Base-by-base conservation (phyloP, 2,888 invertebrate genomes). In the Nomada goodeniana region DNA sequence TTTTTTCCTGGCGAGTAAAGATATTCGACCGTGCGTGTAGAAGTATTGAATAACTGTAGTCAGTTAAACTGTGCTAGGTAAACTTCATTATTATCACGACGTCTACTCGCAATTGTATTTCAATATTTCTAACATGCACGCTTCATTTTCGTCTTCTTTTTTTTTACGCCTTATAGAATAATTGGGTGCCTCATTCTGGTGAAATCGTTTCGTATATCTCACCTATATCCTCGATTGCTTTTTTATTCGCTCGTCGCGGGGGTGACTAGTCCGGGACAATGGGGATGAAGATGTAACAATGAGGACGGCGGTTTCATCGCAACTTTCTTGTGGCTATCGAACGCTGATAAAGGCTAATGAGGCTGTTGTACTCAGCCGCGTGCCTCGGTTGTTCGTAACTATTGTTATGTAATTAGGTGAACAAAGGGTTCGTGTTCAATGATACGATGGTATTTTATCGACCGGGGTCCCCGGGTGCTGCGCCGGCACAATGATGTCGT, bases 291-390 rank as follows among this genome's bases (percentile, higher is more conserved):
- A 10, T 7, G 57, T 52, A 26, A 20, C 42, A 74, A 84, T 44
- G 50, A 65, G 47, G 63, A 68, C 47, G 69, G 52, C 63, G 61
- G 29, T 29, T 72, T 75, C 76, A 50, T 65, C 61, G 64, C 29
- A 29, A 61, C 61, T 76, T 82, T 74, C 82, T 82, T 75, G 55
- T 67, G 61, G 64, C 36, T 73, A 82, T 74, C 71, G 72, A 63
- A 73, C 65, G 74, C 70, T 63, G 69, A 76, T 82, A 82, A 82
- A 82, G 73, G 72, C 65, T 85, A 85, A 85, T 75, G 85, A 82
- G 76, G 53, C 69, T 76, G 80, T 75, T 63, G 74, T 76, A 61
- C 55, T 50, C 44, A 15, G n/a, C 73, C 52, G 42, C n/a, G 26
- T 53, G 50, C 7, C 52, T 55, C 53, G 57, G 11, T 50, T 70